Base-by-base conservation (phyloP, 2,888 invertebrate species). In the Drosophila koepferae region DNA sequence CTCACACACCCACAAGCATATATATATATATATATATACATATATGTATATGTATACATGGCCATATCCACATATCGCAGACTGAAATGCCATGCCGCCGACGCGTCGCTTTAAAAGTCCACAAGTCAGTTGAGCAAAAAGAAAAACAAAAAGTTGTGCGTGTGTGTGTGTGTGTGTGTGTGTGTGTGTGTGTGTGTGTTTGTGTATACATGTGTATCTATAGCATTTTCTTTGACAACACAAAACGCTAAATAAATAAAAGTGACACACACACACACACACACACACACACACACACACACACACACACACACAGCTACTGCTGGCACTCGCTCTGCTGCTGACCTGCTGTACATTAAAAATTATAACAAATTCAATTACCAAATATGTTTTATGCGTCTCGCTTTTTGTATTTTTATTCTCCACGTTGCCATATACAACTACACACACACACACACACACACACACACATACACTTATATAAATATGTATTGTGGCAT, bases 331-430 rank as follows among this genome's bases (percentile, higher is more conserved):
- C 28, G 38, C 46, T 16, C 40, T 77, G 61, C 23, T 69, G 60
- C 64, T 87, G 85, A 82, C 82, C 82, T 78, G 79, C 64, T 63
- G 69, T 66, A 70, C 72, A 84, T 59, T 72, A 59, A 81, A 87
- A 82, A 79, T 85, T 88, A 86, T 82, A 80, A 74, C 77, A 88
- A 86, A 84, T 84, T 84, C 83, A 88, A 84, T 84, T 88, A 88
- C 77, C 74, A 86, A 84, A 84, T 82, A 86, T 86, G 77, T 88
- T 82, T 83, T 73, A 70, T 63, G 68, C 63, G 54, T 53, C 78
- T 74, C 46, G 18, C 20, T 46, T 58, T 38, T 43, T 5, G n/a
- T n/a, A 4, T 28, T 28, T 28, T 28, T 28, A 28, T 28, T 62
- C 38, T 49, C n/a, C 43, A 65, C 9, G 3, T 18, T 23, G 18